Evolutionary conservation across 1,140 invertebrate species (phyloP), one percentile per base, ranked within the genome.

Genomic region (Camponotus vicinus): DNA sequence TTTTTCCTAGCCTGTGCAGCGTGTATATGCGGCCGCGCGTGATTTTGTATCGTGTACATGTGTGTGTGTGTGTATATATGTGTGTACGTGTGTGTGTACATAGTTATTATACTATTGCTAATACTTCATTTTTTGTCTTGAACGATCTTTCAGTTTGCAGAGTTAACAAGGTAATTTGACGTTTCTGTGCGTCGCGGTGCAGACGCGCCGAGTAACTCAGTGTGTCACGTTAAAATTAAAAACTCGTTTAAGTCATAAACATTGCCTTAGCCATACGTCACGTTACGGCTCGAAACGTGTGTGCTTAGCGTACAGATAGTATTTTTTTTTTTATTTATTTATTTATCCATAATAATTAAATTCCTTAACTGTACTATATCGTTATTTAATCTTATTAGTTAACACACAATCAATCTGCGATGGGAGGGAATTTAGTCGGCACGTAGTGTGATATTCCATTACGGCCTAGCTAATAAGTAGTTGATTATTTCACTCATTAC

Each of bases 391-490:
- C 93, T 94, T 94, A 94, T 94, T 94, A 94, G 92, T 94, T 94
- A 94, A 95, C 94, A 94, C 93, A 94, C 92, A 94, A 92, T 93
- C 92, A 93, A 94, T 94, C 92, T 90, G 93, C 94, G 92, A 90
- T 93, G 93, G 94, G 94, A 94, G 93, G 94, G 94, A 94, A 94
- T 95, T 94, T 93, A 94, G 92, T 95, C 92, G 92, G 92, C 92
- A 91, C 91, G 86, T 92, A 92, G 91, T 92, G 91, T 92, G 91
- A 91, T 76, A 90, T 91, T 92, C 85, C 85, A 57, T 87, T 92
- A 92, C 92, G 92, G 92, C 92, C 93, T 93, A 93, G 69, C 89
- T 93, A 89, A 69, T 88, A 76, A 55, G 78, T 92, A 93, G 88
- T 91, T 88, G 91, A 91, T 93, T 92, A 92, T 92, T 88, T 86